Conservation (phyloP, 2,113 vertebrate genomes). For the Planiliza haematocheilus region DNA sequence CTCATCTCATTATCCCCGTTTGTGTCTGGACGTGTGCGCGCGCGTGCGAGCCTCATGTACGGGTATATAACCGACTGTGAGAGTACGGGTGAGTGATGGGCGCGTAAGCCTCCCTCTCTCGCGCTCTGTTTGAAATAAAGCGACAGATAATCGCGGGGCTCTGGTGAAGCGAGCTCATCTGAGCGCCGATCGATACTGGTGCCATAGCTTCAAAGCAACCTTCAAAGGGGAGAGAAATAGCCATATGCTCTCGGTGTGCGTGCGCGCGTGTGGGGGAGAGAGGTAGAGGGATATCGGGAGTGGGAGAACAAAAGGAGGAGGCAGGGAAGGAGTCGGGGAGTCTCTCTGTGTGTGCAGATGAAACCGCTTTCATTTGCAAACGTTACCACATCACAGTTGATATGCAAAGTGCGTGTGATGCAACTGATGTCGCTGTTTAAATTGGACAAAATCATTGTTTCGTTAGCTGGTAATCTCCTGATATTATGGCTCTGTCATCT, state of each 20-base stretch:
- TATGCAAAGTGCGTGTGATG: constrained; percentile 59
- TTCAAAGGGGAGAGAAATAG: constrained; percentile 80
- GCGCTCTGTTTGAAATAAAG: constrained; percentile 83
- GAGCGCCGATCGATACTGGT: constrained; percentile 80
- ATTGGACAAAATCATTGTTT: constrained; percentile 75
- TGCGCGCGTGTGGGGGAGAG: constrained; percentile 10
- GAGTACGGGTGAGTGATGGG: constrained; percentile 79
- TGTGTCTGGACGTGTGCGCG: constrained; percentile 30
- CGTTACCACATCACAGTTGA: constrained; percentile 64
- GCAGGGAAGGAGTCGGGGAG: constrained; percentile 48
- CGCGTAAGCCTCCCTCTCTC: constrained; percentile 75
- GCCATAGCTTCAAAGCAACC: constrained; percentile 81
- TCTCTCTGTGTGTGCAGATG: constrained; percentile 46
- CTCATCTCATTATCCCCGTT: constrained; percentile 78
- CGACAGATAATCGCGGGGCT: constrained; percentile 84
- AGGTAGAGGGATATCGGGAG: neutral
- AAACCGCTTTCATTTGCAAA: constrained; percentile 66
- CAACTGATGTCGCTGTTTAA: constrained; percentile 58
- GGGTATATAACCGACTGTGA: constrained; percentile 69
- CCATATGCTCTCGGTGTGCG: constrained; percentile 70
- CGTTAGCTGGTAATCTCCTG: constrained; percentile 69
- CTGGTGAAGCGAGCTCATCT: constrained; percentile 79
- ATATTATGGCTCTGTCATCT: constrained; percentile 75
- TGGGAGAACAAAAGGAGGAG: constrained; percentile 8
- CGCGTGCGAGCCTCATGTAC: constrained; percentile 27